Conservation (phyloP, 2,888 invertebrate genomes). For the Onchidella celtica region DNA sequence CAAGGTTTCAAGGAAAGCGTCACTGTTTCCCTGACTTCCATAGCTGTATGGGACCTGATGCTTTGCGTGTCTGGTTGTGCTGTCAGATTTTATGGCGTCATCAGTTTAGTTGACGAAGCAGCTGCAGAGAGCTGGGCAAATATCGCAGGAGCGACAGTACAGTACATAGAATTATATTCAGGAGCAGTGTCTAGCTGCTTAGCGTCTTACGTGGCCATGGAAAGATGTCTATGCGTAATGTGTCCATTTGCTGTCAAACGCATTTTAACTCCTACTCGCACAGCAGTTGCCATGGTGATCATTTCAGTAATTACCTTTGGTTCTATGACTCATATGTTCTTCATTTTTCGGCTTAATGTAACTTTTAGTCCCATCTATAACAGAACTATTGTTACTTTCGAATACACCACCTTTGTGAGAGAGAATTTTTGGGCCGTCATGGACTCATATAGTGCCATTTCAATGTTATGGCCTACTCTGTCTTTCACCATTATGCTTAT, state of each 20-base stretch:
- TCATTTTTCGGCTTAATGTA: neutral
- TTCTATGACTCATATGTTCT: neutral
- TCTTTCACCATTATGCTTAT: neutral
- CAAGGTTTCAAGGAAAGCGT: neutral
- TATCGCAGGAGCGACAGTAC: neutral
- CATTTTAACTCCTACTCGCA: neutral
- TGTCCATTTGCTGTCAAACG: neutral
- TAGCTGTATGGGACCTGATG: neutral
- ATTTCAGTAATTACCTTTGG: neutral
- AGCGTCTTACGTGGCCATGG: neutral
- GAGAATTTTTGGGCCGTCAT: neutral
- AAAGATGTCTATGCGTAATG: neutral
- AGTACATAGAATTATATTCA: neutral
- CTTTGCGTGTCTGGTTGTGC: neutral
- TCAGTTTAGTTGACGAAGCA: neutral
- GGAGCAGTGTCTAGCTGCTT: neutral
- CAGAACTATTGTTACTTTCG: neutral
- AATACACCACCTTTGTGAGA: neutral
- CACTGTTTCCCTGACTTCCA: neutral
- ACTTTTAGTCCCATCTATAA: neutral
- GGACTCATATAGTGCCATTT: neutral
- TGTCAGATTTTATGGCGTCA: neutral
- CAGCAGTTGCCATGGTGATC: neutral
- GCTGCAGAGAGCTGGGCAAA: neutral
- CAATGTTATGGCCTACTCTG: neutral